Evolutionary conservation across 2,888 invertebrate genomes (phyloP).

Genomic region (Acanthosepion pharaonis): DNA sequence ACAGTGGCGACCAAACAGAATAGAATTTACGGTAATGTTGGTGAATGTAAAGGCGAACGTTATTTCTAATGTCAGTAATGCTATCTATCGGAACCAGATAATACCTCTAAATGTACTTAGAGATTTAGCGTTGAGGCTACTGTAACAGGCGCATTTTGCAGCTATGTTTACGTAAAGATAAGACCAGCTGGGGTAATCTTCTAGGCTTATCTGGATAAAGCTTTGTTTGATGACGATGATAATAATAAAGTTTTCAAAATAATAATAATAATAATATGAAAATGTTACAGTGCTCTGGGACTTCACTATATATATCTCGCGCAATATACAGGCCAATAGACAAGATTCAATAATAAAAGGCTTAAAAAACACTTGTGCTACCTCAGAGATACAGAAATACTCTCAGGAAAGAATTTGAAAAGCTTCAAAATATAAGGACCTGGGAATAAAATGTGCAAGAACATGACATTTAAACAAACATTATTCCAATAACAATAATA

Average conservation of each 20-base stretch:
- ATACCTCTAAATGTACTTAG: slow-evolving; percentile 10
- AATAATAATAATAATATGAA: neutral
- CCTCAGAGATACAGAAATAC: too few relatives aligned
- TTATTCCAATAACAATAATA: too few relatives aligned
- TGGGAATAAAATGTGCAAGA: too few relatives aligned
- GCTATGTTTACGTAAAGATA: slow-evolving; percentile 20
- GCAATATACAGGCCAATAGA: too few relatives aligned
- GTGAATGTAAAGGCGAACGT: neutral
- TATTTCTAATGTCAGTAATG: slow-evolving; percentile 21
- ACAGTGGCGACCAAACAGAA: slow-evolving; percentile 1
- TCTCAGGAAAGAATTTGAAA: too few relatives aligned
- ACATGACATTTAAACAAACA: too few relatives aligned
- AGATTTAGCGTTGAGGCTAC: slow-evolving; percentile 10
- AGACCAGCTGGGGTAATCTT: neutral
- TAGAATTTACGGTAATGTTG: neutral
- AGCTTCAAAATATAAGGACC: too few relatives aligned
- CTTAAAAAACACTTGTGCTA: too few relatives aligned
- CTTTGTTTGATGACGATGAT: slow-evolving; percentile 6
- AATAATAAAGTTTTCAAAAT: neutral
- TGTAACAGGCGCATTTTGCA: slow-evolving; percentile 23
- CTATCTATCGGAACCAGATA: slow-evolving; percentile 10
- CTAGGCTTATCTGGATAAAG: neutral
- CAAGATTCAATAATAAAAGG: too few relatives aligned
- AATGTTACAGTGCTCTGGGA: too few relatives aligned
- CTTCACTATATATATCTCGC: too few relatives aligned